Conservation (phyloP, 1,140 invertebrate genomes). For the Lepidurus packardi region DNA sequence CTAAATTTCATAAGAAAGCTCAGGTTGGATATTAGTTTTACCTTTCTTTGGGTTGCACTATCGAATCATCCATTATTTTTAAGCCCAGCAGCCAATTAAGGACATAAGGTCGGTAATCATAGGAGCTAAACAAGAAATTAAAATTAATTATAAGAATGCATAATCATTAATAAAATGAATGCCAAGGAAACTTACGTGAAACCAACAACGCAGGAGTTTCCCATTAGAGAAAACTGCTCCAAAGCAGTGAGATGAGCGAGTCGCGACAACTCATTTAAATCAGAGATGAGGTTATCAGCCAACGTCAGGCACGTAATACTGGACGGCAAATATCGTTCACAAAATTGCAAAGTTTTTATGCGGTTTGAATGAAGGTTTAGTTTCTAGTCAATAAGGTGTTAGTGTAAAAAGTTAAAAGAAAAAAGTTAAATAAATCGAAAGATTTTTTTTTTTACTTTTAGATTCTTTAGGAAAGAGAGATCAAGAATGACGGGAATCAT, state of each 20-base stretch:
- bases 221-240: slow-evolving; percentile 71
- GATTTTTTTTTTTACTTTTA: slow-evolving; percentile 58
- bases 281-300: slow-evolving; percentile 74
- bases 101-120: slow-evolving; percentile 86
- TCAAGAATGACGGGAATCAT: slow-evolving; percentile 75
- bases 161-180: slow-evolving; percentile 35
- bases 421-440: slow-evolving; percentile 25
- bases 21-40: slow-evolving; percentile 44
- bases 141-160: not conserved
- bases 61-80: slow-evolving; percentile 78
- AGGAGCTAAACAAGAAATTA: slow-evolving; percentile 57
- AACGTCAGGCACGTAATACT: slow-evolving; percentile 69
- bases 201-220: slow-evolving; percentile 72
- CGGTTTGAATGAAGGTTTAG: slow-evolving; percentile 79
- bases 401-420: slow-evolving; percentile 36
- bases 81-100: slow-evolving; percentile 88
- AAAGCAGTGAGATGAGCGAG: slow-evolving; percentile 66
- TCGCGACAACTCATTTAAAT: slow-evolving; percentile 80
- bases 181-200: slow-evolving; percentile 9
- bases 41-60: slow-evolving; percentile 84
- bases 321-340: slow-evolving; percentile 71
- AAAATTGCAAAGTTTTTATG: slow-evolving; percentile 69
- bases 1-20: slow-evolving; percentile 6
- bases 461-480: slow-evolving; percentile 68
- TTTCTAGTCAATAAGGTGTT: slow-evolving; percentile 56